Base-by-base conservation (phyloP, 2,797 vertebrate species). In the Loris lydekkerianus region DNA sequence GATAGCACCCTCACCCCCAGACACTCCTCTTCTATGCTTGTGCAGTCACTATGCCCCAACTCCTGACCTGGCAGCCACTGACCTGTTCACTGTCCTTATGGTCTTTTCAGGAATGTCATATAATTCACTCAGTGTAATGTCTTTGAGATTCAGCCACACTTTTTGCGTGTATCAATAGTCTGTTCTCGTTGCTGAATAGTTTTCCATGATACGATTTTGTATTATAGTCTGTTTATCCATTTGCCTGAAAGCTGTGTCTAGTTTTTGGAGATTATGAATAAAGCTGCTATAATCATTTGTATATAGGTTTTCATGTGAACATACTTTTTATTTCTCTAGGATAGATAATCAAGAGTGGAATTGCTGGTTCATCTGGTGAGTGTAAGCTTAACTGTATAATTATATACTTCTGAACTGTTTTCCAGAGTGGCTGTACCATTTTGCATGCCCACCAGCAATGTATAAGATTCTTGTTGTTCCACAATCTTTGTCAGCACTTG, bases 31-130 rank as follows among this genome's bases (percentile, higher is more conserved):
- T 53, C n/a, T 20, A 18, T 56, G 43, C 34, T 53, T 85, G 76
- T 43, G 17, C 21, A 56, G 21, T 76, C 27, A 49, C 23, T 0
- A 3, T 2, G 1, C 34, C 18, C 23, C 2, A 81, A 1, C 1
- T 43, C 23, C 2, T 37, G 10, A 60, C n/a, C 40, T 40, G 34
- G 23, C 70, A 40, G 11, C 60, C 29, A 9, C 69, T 10, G 40
- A 13, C n/a, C 7, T 82, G 37, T 88, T 93, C 40, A 14, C 31
- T 49, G 4, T 49, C 17, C 23, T 10, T 40, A 25, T 37, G 25
- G 46, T 37, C 80, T 69, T 86, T 46, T 56, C 34, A 40, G 53
- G 69, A 27, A 60, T 73, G 20, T 87, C n/a, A 56, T 34, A 27
- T 60, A 80, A 67, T 86, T 78, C 5, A 61, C 34, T 86, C 76